Base-by-base conservation (phyloP, 37 sponge, comb jelly and placozoan species). In the Agelas oroides region DNA sequence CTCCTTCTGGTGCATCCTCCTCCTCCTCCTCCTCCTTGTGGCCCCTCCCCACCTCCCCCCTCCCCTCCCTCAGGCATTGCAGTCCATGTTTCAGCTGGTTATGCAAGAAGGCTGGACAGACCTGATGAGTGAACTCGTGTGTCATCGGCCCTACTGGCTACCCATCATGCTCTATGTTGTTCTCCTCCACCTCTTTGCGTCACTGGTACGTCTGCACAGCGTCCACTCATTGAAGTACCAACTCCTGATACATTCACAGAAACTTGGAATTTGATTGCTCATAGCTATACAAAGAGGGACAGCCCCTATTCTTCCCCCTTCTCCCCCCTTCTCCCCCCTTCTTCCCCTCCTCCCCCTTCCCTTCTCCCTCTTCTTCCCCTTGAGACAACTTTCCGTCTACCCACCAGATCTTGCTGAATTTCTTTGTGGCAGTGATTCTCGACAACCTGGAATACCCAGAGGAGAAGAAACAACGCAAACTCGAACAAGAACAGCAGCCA, bases 41-140 rank as follows among this genome's bases (percentile, higher is more conserved):
- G 54, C 39, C n/a, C 56, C 28, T 73, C 54, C 28, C 53, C 30
- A 2, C n/a, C 74, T 40, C 53, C 74, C 53, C 28, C n/a, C n/a
- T n/a, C n/a, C n/a, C n/a, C 11, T 5, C 62, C n/a, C 21, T 12
- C 78, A 88, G 86, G 85, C 81, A n/a, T 80, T 86, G 52, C 75
- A 80, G 79, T 89, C 90, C 59, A 80, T 82, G 73, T 93, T 93
- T 70, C 94, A 93, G 74, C 39, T 93, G 11, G 70, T 93, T 24
- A 75, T 89, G 73, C 87, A 89, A 71, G 94, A 93, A 38, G 94
- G 91, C 12, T 93, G 94, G 94, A 74, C 85, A 20, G 89, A 93
- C 53, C 46, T 93, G 31, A 74, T 82, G 59, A 86, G 87, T 78
- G 94, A 93, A 35, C 12, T 88, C 5, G 84, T 88, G 86, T 82